phyloP scores from a whole-genome alignment of 2,888 invertebrate genomes.

The Hirtodrosophila duncani region DNA sequence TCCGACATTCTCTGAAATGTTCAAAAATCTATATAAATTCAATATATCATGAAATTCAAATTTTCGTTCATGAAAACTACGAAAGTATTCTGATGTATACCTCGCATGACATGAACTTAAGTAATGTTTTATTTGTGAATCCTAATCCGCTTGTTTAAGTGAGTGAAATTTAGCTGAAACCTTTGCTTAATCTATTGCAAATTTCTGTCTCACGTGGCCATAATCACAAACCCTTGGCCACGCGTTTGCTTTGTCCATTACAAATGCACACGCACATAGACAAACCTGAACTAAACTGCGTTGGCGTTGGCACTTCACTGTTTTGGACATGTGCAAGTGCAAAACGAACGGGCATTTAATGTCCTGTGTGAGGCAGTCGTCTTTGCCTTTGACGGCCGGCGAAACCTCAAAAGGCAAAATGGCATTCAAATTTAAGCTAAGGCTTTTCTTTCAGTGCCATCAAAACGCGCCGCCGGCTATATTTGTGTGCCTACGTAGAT shows the following conservation, averaged over 20 bases:
- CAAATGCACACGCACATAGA: slow-evolving; percentile 12
- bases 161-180: slow-evolving; percentile 15
- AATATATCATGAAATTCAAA: no score
- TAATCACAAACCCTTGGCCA: slow-evolving; percentile 13
- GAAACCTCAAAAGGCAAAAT: slow-evolving; percentile 27
- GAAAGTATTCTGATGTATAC: no score
- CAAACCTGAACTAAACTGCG: slow-evolving; percentile 4
- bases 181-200: slow-evolving; percentile 30
- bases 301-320: slow-evolving; percentile 43
- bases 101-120: no score
- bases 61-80: no score
- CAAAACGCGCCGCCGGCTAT: not conserved
- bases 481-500: slow-evolving; percentile 1
- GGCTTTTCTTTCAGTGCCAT: slow-evolving; percentile 16
- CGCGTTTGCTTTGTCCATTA: slow-evolving; percentile 55
- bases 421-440: no score
- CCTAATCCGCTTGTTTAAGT: slow-evolving; percentile 8
- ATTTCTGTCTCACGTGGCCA: slow-evolving; percentile 16
- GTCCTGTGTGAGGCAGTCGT: slow-evolving; percentile 34
- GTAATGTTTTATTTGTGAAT: no score
- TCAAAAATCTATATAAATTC: no score
- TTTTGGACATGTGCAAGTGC: slow-evolving; percentile 58
- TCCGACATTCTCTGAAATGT: no score
- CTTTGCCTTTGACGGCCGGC: slow-evolving; percentile 48
- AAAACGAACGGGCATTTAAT: slow-evolving; percentile 59